Evolutionary conservation across 37 sponge, comb jelly and placozoan species (phyloP).

Genomic region (Tethya wilhelma): DNA sequence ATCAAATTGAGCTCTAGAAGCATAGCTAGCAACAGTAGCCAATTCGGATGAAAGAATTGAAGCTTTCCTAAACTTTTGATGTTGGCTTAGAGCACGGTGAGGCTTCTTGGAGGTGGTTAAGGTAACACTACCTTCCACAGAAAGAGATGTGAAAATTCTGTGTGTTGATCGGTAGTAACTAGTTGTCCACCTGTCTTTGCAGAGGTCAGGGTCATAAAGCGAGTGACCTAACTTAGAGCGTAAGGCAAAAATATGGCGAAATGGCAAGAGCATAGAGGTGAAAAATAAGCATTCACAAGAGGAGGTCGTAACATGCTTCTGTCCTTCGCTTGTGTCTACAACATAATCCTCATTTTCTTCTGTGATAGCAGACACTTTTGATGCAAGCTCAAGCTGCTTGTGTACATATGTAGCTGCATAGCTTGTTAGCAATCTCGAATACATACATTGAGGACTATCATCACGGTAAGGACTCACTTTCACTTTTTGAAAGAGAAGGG

Average conservation of each 20-base stretch:
- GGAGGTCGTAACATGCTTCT: neutral
- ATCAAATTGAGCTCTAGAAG: conserved; percentile 43
- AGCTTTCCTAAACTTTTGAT: conserved; percentile 60
- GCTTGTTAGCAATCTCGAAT: conserved; percentile 33
- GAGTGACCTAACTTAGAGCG: conserved; percentile 13
- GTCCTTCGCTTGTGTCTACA: conserved; percentile 40
- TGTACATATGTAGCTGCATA: conserved; percentile 49
- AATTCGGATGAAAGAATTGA: conserved; percentile 32
- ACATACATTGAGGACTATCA: conserved; percentile 35
- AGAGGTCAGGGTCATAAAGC: conserved; percentile 20
- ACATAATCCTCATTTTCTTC: conserved; percentile 7
- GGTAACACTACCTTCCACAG: neutral
- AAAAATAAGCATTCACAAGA: conserved; percentile 53
- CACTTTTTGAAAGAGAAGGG: conserved; percentile 15
- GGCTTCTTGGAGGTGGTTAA: conserved; percentile 10
- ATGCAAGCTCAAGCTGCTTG: conserved; percentile 21
- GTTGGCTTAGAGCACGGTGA: conserved; percentile 40
- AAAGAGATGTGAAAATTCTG: conserved; percentile 16
- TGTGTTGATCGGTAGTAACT: conserved; percentile 41
- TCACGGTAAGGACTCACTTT: conserved; percentile 4
- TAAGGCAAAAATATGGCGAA: conserved; percentile 66
- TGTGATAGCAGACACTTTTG: conserved; percentile 20
- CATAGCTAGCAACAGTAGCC: conserved; percentile 48
- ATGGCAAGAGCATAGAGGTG: conserved; percentile 51
- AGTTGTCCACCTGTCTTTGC: conserved; percentile 43